phyloP scores from a whole-genome alignment of 2,888 invertebrate species.

The Erpobdella octoculata region DNA sequence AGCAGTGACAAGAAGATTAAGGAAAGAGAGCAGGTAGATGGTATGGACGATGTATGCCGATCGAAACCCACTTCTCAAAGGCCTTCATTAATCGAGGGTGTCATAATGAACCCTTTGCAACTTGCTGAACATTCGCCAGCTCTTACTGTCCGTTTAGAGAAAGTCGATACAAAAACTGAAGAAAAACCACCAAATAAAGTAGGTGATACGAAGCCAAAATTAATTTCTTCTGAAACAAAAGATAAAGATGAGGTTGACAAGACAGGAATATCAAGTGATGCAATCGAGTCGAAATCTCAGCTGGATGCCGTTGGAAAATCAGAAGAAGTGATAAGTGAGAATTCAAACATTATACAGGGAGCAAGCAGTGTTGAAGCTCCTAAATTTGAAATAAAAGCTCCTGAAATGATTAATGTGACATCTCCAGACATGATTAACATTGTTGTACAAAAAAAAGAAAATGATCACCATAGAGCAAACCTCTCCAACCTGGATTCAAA shows the following conservation, averaged over 20 bases:
- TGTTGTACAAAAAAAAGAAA: slow-evolving; percentile 4
- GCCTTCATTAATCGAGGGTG: too few species aligned
- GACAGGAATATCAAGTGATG: too few species aligned
- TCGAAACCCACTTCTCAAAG: too few species aligned
- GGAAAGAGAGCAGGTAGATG: background rate
- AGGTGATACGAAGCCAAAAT: background rate
- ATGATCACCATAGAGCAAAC: background rate
- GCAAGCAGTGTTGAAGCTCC: background rate
- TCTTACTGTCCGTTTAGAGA: too few species aligned
- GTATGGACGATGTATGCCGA: background rate
- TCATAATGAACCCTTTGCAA: too few species aligned
- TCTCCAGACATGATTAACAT: slow-evolving; percentile 19
- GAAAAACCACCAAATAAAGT: background rate
- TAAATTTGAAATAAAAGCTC: background rate
- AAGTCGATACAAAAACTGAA: background rate
- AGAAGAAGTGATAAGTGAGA: too few species aligned
- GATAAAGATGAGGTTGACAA: background rate
- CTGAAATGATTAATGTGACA: slow-evolving; percentile 2
- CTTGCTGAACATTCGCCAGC: too few species aligned
- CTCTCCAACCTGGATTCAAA: slow-evolving; percentile 12
- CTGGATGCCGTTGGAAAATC: too few species aligned
- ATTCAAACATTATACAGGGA: background rate
- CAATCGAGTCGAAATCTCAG: too few species aligned
- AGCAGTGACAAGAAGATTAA: too few species aligned
- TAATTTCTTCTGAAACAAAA: background rate